Base-by-base conservation (phyloP, 2,888 invertebrate genomes). In the Drosophila emarginata region DNA sequence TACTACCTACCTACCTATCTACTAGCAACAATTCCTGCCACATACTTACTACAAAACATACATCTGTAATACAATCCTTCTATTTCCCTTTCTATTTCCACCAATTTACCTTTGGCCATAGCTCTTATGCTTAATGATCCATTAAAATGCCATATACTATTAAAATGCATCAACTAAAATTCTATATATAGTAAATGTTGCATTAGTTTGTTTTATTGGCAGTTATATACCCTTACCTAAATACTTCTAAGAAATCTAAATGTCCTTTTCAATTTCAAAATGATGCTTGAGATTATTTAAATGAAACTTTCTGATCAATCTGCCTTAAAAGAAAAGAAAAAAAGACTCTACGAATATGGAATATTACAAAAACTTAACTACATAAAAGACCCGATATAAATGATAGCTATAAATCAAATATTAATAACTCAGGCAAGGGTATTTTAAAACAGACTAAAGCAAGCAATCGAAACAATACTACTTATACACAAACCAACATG, bases 51-150 rank as follows among this genome's bases (percentile, higher is more conserved):
- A 23, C 23, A 23, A n/a, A n/a, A 26, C 5, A 32, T 32, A 32
- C 32, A 32, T 28, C 5, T 28, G 11, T 32, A 32, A 2, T 32
- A 50, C 40, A 72, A 71, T 64, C 64, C 57, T 52, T 36, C 59
- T 66, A 60, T 58, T 61, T 61, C 63, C 57, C 56, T 51, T 0
- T 32, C 18, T 26, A 32, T 36, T 4, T 54, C 2, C 9, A 2
- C 32, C 32, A n/a, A n/a, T n/a, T n/a, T n/a, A 32, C 32, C 11
- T 32, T 15, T 28, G 69, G 69, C 58, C 69, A 64, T 72, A 79
- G 79, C 64, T 71, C 15, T 66, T 65, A 59, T 77, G 77, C 77
- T 79, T 79, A 69, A 76, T 50, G 77, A 14, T 72, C 76, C 70
- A 69, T 65, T 67, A 72, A 78, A 61, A 53, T 61, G 18, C 59